These are phyloP conservation scores for Apodemus sylvaticus DNA, from an alignment of 2,113 vertebrate genomes.

Conservation along the genomic window DNA sequence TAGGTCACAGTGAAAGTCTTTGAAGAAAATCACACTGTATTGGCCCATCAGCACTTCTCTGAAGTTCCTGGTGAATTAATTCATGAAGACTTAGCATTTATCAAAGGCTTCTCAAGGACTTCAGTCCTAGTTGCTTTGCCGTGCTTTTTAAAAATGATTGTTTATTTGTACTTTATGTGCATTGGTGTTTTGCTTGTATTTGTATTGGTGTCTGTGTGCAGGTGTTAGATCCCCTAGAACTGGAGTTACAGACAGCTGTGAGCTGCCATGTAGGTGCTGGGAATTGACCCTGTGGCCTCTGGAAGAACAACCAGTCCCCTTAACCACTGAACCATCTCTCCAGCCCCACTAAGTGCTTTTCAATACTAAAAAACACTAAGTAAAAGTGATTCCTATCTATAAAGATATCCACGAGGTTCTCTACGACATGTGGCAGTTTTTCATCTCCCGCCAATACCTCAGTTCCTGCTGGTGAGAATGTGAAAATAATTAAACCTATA, in stretches of 20 bases:
- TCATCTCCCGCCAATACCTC: neutral
- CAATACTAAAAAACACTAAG: conserved; percentile 51
- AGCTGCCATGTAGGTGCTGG: neutral
- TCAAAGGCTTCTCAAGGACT: neutral
- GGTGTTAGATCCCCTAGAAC: neutral
- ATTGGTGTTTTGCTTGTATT: neutral
- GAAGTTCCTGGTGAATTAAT: neutral
- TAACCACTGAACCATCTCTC: neutral
- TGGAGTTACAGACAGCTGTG: neutral
- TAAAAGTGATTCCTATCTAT: conserved; percentile 58
- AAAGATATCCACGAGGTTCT: conserved; percentile 42
- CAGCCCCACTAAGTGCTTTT: neutral
- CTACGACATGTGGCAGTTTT: neutral
- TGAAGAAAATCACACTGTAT: neutral
- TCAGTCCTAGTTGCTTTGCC: neutral
- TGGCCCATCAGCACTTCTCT: neutral
- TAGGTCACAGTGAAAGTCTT: neutral
- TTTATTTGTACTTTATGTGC: neutral
- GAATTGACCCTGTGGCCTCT: neutral
- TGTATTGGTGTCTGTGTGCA: neutral
- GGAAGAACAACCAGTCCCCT: conserved; percentile 7
- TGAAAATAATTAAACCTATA: conserved; percentile 28
- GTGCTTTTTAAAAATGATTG: neutral
- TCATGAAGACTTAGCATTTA: neutral
- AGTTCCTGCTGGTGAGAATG: neutral